Percentiles rank a stretch among this genome's conserved stretches.
These are phyloP conservation scores for Labroides dimidiatus DNA, from an alignment of 2,797 vertebrate species.

Conservation along the genomic window DNA sequence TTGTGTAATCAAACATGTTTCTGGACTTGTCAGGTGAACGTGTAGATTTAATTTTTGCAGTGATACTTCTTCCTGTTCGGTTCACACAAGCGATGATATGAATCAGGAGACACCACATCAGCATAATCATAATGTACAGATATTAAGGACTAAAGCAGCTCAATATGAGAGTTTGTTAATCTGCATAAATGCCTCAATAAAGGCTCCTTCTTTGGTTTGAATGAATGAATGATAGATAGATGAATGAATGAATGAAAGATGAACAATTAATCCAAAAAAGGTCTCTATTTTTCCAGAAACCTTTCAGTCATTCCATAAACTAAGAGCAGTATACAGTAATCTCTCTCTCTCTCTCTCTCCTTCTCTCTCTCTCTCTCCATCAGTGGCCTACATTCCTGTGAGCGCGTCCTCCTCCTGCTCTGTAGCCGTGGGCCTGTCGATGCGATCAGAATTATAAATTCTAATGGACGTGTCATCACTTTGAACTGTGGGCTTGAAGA, in stretches of 20 bases:
- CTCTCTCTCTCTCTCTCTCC: background rate
- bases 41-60: too few relatives aligned
- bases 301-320: too few relatives aligned
- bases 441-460: constrained; percentile 81
- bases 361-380: constrained; percentile 21
- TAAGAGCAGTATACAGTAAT: constrained; percentile 21
- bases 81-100: background rate
- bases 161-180: background rate
- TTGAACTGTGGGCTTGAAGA: constrained; percentile 80
- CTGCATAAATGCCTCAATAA: background rate
- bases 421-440: constrained; percentile 72
- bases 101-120: too few relatives aligned
- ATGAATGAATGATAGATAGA: background rate
- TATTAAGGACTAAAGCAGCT: too few relatives aligned
- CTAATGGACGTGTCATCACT: constrained; percentile 78
- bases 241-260: background rate
- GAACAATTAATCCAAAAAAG: background rate
- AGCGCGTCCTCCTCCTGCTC: constrained; percentile 50
- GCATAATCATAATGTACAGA: too few relatives aligned
- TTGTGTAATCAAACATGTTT: too few relatives aligned
- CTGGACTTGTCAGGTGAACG: too few relatives aligned
- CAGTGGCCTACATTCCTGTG: constrained; percentile 70
- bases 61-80: background rate
- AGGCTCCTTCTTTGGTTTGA: background rate
- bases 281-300: background rate